These are phyloP conservation scores for Silurus lanzhouensis DNA, from an alignment of 2,797 vertebrate genomes.

Conservation along the genomic window DNA sequence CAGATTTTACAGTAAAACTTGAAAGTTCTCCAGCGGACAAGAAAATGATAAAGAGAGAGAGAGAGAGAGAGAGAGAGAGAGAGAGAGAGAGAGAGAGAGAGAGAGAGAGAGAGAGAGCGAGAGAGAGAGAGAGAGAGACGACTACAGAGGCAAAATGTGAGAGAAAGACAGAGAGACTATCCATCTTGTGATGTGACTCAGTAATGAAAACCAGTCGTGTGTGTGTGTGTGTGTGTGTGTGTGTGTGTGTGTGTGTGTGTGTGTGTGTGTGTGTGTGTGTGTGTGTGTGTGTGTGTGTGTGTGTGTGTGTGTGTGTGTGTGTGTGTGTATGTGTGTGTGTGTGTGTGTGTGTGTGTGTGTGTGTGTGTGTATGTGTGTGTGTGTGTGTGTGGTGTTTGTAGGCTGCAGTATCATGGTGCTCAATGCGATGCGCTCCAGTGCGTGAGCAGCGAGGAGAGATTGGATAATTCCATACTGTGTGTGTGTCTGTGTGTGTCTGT, in stretches of 20 bases:
- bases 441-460: slow-evolving; percentile 42
- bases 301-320: slow-evolving; percentile 12
- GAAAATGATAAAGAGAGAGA: slow-evolving; percentile 9
- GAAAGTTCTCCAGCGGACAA: slow-evolving; percentile 51
- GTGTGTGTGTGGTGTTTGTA: no score
- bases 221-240: slow-evolving; percentile 21
- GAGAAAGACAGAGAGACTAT: slow-evolving; percentile 53
- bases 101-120: not conserved
- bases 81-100: slow-evolving; percentile 12
- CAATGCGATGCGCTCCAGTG: slow-evolving; percentile 35
- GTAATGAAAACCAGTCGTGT: slow-evolving; percentile 67
- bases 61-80: slow-evolving; percentile 49
- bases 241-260: slow-evolving; percentile 36
- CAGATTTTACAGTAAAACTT: slow-evolving; percentile 58
- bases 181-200: slow-evolving; percentile 62
- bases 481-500: slow-evolving; percentile 18
- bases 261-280: slow-evolving; percentile 29
- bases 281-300: slow-evolving; percentile 12
- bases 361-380: slow-evolving; percentile 22
- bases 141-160: not conserved
- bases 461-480: slow-evolving; percentile 41
- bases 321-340: slow-evolving; percentile 35
- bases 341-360: slow-evolving; percentile 31
- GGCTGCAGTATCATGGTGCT: slow-evolving; percentile 33
- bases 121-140: slow-evolving; percentile 3